These are phyloP conservation scores for Astropecten irregularis DNA, from an alignment of 53 echinoderm and acorn worm species.

Conservation along the genomic window DNA sequence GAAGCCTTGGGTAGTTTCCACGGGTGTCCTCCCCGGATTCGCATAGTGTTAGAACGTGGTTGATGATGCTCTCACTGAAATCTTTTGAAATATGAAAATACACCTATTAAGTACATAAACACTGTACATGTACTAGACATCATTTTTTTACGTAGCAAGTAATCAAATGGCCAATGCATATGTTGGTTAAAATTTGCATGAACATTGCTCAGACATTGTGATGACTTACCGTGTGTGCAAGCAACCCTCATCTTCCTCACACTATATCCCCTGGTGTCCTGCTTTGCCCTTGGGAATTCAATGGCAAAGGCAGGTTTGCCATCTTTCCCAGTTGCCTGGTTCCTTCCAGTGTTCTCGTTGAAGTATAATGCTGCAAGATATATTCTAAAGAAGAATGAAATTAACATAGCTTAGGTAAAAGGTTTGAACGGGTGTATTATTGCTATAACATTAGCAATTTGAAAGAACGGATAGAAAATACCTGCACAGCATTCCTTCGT, in stretches of 20 bases:
- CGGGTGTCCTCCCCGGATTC: background rate
- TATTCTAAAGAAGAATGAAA: background rate
- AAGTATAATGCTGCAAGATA: constrained; percentile 6
- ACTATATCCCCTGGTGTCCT: background rate
- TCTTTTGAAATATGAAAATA: too few species aligned
- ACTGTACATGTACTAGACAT: too few species aligned
- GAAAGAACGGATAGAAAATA: too few species aligned
- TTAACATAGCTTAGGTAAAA: background rate
- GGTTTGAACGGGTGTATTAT: background rate
- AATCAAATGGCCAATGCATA: too few species aligned
- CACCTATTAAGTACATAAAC: too few species aligned
- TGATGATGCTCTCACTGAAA: too few species aligned
- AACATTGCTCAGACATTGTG: too few species aligned
- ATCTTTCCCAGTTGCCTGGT: background rate
- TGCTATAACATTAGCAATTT: too few species aligned
- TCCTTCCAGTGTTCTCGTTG: background rate
- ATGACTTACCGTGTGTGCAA: too few species aligned
- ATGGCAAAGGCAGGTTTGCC: background rate
- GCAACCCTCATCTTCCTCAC: constrained; percentile 18
- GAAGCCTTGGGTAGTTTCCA: background rate
- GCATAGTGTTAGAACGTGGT: too few species aligned
- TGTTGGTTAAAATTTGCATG: too few species aligned
- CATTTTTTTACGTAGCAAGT: too few species aligned
- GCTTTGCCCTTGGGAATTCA: background rate
- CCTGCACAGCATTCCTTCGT: constrained; percentile 39